phyloP scores from a whole-genome alignment of 2,888 invertebrate genomes.

The Drosophila formosana region DNA sequence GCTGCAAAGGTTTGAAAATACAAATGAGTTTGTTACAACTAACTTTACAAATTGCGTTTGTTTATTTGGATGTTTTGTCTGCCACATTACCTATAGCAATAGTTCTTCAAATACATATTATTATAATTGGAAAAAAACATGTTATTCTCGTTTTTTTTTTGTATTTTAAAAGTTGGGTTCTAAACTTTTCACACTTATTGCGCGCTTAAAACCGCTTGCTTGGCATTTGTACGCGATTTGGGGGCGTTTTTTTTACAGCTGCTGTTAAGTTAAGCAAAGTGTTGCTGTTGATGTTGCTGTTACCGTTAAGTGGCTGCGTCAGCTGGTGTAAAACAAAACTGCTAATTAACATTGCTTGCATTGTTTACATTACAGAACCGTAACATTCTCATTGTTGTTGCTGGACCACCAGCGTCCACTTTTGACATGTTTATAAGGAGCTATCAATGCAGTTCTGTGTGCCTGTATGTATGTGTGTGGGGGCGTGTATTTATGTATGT shows the following conservation, averaged over 20 bases:
- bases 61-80: neutral
- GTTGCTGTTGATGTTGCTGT: constrained; percentile 40
- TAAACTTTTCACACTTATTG: neutral
- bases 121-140: constrained; percentile 83
- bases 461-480: neutral
- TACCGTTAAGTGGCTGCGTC: constrained; percentile 19
- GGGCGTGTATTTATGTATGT: neutral
- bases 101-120: constrained; percentile 83
- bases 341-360: constrained; percentile 55
- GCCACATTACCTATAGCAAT: constrained; percentile 80
- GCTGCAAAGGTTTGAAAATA: constrained; percentile 65
- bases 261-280: constrained; percentile 32
- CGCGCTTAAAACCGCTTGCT: constrained; percentile 41
- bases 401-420: constrained; percentile 58
- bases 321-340: constrained; percentile 48
- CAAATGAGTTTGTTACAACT: neutral
- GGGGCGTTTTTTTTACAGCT: constrained; percentile 24
- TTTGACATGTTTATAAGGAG: constrained; percentile 38
- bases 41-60: neutral
- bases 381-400: constrained; percentile 25
- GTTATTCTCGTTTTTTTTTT: constrained; percentile 1
- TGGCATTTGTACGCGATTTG: constrained; percentile 42
- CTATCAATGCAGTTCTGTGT: constrained; percentile 7
- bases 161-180: neutral
- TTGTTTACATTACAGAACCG: constrained; percentile 56